phyloP scores from a whole-genome alignment of 2,888 invertebrate species.

The Polymixis flavicincta region DNA sequence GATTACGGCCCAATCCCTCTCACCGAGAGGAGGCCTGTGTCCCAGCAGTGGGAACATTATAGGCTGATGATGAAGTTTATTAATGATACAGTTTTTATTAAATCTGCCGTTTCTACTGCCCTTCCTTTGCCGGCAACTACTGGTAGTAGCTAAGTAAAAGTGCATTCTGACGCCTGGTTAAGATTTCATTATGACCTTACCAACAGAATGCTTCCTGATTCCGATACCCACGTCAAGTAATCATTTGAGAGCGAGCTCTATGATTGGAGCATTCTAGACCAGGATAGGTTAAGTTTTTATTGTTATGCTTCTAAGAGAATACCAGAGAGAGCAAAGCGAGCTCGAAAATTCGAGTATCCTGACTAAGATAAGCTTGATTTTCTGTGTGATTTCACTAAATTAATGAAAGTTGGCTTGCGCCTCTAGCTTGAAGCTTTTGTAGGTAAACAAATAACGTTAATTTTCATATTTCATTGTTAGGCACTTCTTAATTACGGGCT shows the following conservation, averaged over 20 bases:
- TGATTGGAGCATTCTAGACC: neutral
- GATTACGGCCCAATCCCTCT: too few species aligned
- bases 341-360: neutral
- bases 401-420: neutral
- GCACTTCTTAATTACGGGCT: neutral
- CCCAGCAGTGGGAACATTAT: too few species aligned
- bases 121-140: neutral
- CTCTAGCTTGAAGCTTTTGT: neutral
- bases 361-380: neutral
- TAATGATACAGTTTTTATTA: neutral
- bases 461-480: neutral
- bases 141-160: neutral
- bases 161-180: neutral
- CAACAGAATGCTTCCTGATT: too few species aligned
- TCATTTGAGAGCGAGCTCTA: too few species aligned
- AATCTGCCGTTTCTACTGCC: neutral
- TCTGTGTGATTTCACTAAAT: neutral
- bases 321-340: neutral
- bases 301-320: neutral
- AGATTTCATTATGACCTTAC: neutral
- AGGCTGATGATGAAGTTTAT: too few species aligned
- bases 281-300: neutral
- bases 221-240: too few species aligned
- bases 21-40: too few species aligned
- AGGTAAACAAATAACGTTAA: neutral